These are phyloP conservation scores for Harpagoxenus sublaevis DNA, from an alignment of 2,888 invertebrate species.

Conservation along the genomic window DNA sequence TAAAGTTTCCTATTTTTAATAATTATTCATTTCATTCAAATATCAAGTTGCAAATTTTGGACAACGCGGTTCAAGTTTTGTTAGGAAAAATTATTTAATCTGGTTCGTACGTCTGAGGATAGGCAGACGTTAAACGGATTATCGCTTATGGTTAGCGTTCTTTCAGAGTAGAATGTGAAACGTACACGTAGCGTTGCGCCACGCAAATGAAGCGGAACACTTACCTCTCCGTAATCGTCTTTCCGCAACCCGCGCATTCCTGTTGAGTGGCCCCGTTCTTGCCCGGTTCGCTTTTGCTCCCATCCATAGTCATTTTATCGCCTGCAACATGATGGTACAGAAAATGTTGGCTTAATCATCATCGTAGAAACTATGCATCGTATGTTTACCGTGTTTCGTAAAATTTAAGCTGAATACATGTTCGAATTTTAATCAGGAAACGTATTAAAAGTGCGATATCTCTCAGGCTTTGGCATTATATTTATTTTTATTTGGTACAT, in stretches of 20 bases:
- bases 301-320: constrained; percentile 84
- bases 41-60: neutral
- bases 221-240: constrained; percentile 93
- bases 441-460: neutral
- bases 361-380: neutral
- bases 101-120: neutral
- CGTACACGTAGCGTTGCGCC: constrained; percentile 1
- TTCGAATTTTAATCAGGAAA: no score
- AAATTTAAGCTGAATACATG: neutral
- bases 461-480: neutral
- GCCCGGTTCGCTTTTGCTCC: constrained; percentile 83
- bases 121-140: constrained; percentile 8
- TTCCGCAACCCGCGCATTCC: constrained; percentile 95
- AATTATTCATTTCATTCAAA: neutral
- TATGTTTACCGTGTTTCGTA: neutral
- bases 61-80: neutral
- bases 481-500: neutral
- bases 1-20: neutral
- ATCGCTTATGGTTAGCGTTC: neutral
- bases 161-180: neutral
- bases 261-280: constrained; percentile 86
- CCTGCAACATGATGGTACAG: constrained; percentile 67
- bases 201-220: constrained; percentile 40
- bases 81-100: constrained; percentile 10
- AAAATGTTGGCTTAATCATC: neutral